Percentiles rank a stretch among this genome's conserved stretches.
phyloP scores from a whole-genome alignment of 2,797 vertebrate genomes.

The Microchirus variegatus region DNA sequence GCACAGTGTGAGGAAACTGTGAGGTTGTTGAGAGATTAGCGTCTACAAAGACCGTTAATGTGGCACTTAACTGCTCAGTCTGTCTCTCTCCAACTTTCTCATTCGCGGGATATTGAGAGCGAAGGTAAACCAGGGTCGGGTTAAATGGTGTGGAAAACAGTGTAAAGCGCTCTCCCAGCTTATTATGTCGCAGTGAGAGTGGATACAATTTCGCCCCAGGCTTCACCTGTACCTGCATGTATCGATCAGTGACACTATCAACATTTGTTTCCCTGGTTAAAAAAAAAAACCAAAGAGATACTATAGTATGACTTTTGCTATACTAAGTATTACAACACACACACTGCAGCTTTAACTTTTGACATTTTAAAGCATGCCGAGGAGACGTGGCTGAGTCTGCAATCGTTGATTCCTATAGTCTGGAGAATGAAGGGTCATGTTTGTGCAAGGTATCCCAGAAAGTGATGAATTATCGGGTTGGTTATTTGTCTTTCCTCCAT shows the following conservation, averaged over 20 bases:
- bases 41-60: no score
- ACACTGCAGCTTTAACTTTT: no score
- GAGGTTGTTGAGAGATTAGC: no score
- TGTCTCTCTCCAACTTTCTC: no score
- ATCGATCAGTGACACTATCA: conserved; percentile 22
- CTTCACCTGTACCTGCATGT: conserved; percentile 12
- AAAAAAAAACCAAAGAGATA: background rate
- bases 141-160: conserved; percentile 9
- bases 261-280: conserved; percentile 14
- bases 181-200: conserved; percentile 10
- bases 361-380: background rate
- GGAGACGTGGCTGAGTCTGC: background rate
- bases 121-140: conserved; percentile 33
- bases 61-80: no score
- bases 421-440: conserved; percentile 6
- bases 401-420: conserved; percentile 1
- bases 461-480: conserved; percentile 1
- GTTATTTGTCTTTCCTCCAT: no score
- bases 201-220: conserved; percentile 10
- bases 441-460: background rate
- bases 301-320: no score
- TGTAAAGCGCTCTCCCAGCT: conserved; percentile 6
- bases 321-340: no score
- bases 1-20: no score
- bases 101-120: conserved; percentile 15